Percentiles rank a stretch among this genome's conserved stretches.
Conservation (phyloP, 2,797 vertebrate genomes). For the Gouania willdenowi region DNA sequence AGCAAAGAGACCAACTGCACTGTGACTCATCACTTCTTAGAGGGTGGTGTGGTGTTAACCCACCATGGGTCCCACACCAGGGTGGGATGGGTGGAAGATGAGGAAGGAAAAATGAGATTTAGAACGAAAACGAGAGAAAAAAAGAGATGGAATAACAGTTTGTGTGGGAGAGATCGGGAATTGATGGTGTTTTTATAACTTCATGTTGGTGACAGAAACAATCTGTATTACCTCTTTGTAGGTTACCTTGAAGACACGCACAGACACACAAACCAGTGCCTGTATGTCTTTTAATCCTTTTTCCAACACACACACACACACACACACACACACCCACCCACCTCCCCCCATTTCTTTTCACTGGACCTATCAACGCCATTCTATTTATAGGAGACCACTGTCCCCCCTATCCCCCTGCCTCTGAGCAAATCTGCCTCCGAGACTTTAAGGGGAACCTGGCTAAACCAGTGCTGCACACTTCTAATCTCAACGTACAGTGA, state of each 20-base stretch:
- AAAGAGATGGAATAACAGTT: neutral
- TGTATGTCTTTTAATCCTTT: constrained; percentile 76
- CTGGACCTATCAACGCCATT: constrained; percentile 75
- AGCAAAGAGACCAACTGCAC: constrained; percentile 8
- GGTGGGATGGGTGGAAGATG: neutral
- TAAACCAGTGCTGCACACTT: constrained; percentile 37
- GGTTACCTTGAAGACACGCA: constrained; percentile 30
- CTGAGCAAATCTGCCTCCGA: constrained; percentile 21
- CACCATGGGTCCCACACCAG: constrained; percentile 39
- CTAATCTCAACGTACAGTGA: constrained; percentile 40
- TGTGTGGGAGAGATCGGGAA: neutral
- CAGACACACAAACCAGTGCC: constrained; percentile 20
- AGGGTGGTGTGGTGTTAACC: constrained; percentile 36
- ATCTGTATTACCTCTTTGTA: constrained; percentile 23
- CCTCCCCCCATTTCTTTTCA: constrained; percentile 68
- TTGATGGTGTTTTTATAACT: neutral
- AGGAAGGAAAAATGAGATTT: neutral
- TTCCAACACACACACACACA: no score
- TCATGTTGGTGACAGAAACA: constrained; percentile 11
- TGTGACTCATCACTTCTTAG: constrained; percentile 56
- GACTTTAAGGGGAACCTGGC: constrained; percentile 30
- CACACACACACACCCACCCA: no score
- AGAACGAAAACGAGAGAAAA: neutral
- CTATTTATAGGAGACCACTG: constrained; percentile 74
- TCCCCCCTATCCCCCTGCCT: constrained; percentile 37